Percentiles rank a stretch among this genome's conserved stretches.
Evolutionary conservation across 2,113 vertebrate genomes (phyloP).

Genomic region (Passerina amoena): DNA sequence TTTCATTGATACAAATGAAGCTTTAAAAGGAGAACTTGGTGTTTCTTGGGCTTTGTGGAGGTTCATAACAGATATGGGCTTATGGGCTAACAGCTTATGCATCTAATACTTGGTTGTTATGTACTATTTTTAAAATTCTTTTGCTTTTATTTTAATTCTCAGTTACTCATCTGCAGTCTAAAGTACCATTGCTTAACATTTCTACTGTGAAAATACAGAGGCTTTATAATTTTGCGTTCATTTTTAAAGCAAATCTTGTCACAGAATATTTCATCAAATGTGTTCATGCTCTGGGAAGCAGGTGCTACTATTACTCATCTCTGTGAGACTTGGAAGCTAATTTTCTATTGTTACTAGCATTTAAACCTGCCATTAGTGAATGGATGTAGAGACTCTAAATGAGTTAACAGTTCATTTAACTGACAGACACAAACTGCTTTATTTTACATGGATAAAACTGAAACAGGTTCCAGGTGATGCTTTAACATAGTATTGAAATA

Average conservation of each 20-base stretch:
- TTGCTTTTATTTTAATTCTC: slow-evolving; percentile 34
- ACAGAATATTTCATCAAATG: neutral
- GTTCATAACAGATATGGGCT: neutral
- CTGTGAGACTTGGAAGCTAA: neutral
- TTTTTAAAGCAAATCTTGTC: neutral
- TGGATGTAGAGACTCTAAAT: neutral
- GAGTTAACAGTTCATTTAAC: neutral
- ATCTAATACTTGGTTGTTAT: slow-evolving; percentile 43
- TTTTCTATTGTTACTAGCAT: neutral
- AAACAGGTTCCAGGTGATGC: neutral
- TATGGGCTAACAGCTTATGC: neutral
- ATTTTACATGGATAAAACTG: neutral
- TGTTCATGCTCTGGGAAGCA: slow-evolving; percentile 50
- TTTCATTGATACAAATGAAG: slow-evolving; percentile 47
- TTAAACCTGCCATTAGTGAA: neutral
- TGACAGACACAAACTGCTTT: neutral
- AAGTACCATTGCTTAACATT: slow-evolving; percentile 49
- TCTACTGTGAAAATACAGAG: neutral
- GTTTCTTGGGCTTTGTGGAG: slow-evolving; percentile 24
- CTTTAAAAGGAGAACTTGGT: slow-evolving; percentile 25
- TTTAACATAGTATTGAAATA: neutral
- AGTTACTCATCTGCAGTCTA: slow-evolving; percentile 43
- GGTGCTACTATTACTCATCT: slow-evolving; percentile 37
- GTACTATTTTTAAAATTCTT: slow-evolving; percentile 28
- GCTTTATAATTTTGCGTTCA: neutral